A percentile compares a stretch with the other conserved stretches of the same genome.
These are phyloP conservation scores for Anniella stebbinsi DNA, from an alignment of 2,797 vertebrate species.

Conservation along the genomic window DNA sequence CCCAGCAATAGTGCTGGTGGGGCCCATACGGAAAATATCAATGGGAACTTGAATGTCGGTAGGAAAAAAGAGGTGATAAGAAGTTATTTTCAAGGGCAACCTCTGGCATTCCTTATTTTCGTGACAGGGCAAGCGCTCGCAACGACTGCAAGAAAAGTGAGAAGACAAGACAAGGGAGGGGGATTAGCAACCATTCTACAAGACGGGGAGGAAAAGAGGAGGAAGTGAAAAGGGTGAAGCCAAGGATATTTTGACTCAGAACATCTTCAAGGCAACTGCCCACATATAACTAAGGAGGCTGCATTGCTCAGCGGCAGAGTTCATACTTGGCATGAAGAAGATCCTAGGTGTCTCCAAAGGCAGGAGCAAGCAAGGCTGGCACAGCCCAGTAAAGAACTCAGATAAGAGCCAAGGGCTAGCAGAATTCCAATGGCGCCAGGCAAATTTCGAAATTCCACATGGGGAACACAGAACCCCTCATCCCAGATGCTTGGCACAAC, in stretches of 20 bases:
- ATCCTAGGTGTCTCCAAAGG: neutral
- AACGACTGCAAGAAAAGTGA: constrained; percentile 95
- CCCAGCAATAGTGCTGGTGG: constrained; percentile 86
- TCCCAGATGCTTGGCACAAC: neutral
- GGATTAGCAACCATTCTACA: constrained; percentile 77
- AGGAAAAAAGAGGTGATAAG: constrained; percentile 98
- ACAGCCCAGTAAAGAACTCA: neutral
- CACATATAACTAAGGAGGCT: neutral
- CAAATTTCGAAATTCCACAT: neutral
- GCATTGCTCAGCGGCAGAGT: neutral
- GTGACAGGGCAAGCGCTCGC: constrained; percentile 99
- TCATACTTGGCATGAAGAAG: neutral
- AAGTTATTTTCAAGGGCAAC: constrained; percentile 97
- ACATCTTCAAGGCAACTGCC: too few relatives aligned
- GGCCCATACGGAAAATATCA: constrained; percentile 98
- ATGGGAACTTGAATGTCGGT: constrained; percentile 94
- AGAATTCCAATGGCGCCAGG: neutral
- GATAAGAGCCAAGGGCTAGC: too few relatives aligned
- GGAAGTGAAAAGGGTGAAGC: constrained; percentile 53
- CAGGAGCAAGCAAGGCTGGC: neutral
- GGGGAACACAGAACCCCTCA: neutral
- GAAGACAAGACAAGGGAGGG: constrained; percentile 78
- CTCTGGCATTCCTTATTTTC: constrained; percentile 94
- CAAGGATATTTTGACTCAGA: constrained; percentile 1
- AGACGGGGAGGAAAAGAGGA: constrained; percentile 68